Evolutionary conservation across 2,113 vertebrate genomes (phyloP).

Genomic region (Cnemophilus loriae): DNA sequence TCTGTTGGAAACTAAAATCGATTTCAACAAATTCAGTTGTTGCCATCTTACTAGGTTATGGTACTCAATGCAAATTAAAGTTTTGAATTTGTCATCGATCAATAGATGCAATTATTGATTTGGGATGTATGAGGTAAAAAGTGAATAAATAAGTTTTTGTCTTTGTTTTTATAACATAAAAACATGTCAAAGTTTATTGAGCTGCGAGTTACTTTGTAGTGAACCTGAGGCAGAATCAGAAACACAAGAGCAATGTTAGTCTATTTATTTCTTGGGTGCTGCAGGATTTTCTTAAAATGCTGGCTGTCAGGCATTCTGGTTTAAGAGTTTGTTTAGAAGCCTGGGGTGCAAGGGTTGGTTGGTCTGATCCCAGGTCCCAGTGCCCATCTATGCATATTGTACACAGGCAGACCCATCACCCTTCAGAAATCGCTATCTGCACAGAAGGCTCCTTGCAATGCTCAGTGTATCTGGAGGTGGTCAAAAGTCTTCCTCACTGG

Average conservation of each 20-base stretch:
- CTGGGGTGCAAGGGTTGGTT: background rate
- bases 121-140: conserved; percentile 50
- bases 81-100: conserved; percentile 69
- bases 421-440: background rate
- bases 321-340: background rate
- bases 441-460: background rate
- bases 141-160: conserved; percentile 56
- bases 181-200: conserved; percentile 29
- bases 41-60: conserved; percentile 67
- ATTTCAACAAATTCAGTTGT: conserved; percentile 68
- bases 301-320: background rate
- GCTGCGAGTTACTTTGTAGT: background rate
- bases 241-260: background rate
- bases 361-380: background rate
- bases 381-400: background rate
- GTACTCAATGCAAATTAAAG: conserved; percentile 72
- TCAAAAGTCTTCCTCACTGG: background rate
- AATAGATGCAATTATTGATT: conserved; percentile 72
- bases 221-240: background rate
- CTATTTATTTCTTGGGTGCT: background rate
- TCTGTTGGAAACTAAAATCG: conserved; percentile 66
- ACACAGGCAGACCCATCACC: background rate
- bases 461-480: background rate
- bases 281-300: background rate
- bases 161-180: conserved; percentile 28